These are phyloP conservation scores for Leucophenga maculata DNA, from an alignment of 2,888 invertebrate species.

Conservation along the genomic window DNA sequence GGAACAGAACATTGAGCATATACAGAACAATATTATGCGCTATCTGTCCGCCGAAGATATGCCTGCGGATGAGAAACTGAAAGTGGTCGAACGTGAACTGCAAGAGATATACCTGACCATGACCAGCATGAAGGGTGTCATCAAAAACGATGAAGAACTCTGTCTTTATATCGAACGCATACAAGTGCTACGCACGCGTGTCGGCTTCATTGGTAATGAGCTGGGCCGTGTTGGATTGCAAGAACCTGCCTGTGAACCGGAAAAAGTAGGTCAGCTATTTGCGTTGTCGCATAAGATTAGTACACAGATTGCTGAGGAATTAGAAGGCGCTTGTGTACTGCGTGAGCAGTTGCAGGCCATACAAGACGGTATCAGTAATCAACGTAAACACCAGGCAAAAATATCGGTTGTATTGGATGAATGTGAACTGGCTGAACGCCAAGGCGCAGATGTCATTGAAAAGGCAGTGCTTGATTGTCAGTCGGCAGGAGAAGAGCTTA, in stretches of 20 bases:
- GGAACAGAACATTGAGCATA: slow-evolving; percentile 77
- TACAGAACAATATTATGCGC: slow-evolving; percentile 80
- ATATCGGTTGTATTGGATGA: slow-evolving; percentile 79
- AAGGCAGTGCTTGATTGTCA: slow-evolving; percentile 83
- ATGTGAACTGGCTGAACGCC: slow-evolving; percentile 81
- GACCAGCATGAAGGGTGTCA: slow-evolving; percentile 82
- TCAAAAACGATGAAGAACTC: slow-evolving; percentile 87
- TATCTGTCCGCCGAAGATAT: slow-evolving; percentile 83
- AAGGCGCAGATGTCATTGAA: slow-evolving; percentile 84
- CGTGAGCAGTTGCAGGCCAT: slow-evolving; percentile 83
- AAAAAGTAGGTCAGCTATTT: slow-evolving; percentile 82
- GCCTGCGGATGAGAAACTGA: slow-evolving; percentile 82
- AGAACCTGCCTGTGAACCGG: slow-evolving; percentile 80
- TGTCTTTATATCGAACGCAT: slow-evolving; percentile 86
- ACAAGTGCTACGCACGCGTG: slow-evolving; percentile 82
- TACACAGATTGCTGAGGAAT: slow-evolving; percentile 82
- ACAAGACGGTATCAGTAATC: slow-evolving; percentile 80
- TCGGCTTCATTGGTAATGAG: slow-evolving; percentile 86
- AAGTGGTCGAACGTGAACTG: slow-evolving; percentile 83
- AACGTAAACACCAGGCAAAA: slow-evolving; percentile 80
- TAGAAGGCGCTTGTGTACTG: slow-evolving; percentile 82
- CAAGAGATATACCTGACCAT: slow-evolving; percentile 81
- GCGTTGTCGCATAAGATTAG: slow-evolving; percentile 82
- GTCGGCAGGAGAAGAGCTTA: slow-evolving; percentile 80
- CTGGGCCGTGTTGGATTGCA: slow-evolving; percentile 82